Percentiles rank a stretch among this genome's conserved stretches.
These are phyloP conservation scores for Parapsyche elsis DNA, from an alignment of 1,140 invertebrate genomes.

Conservation along the genomic window DNA sequence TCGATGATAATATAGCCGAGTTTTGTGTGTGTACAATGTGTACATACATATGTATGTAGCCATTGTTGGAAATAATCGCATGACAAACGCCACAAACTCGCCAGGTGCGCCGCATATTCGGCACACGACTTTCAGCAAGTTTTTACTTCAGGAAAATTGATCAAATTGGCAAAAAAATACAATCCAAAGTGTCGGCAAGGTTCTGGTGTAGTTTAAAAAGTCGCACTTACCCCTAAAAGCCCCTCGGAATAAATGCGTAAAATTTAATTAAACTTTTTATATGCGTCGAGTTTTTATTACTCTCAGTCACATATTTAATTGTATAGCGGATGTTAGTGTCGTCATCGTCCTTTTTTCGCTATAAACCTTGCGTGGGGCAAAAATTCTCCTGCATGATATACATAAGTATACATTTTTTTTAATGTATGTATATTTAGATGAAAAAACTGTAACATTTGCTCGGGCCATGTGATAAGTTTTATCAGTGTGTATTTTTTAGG, in stretches of 20 bases:
- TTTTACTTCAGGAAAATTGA: too few relatives aligned
- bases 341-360: constrained; percentile 15
- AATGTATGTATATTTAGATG: not conserved
- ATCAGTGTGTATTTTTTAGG: not conserved
- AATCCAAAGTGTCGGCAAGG: too few relatives aligned
- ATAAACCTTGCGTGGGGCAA: constrained; percentile 19
- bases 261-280: not conserved
- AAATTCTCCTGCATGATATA: not conserved
- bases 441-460: constrained; percentile 20
- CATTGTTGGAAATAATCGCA: not conserved
- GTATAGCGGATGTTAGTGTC: constrained; percentile 4
- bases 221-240: too few relatives aligned
- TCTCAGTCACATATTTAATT: not conserved
- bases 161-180: too few relatives aligned
- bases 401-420: not conserved
- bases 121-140: too few relatives aligned
- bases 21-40: too few relatives aligned
- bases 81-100: not conserved
- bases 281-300: not conserved
- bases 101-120: constrained; percentile 1
- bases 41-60: too few relatives aligned
- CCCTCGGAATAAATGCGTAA: too few relatives aligned
- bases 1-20: too few relatives aligned
- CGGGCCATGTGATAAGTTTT: not conserved
- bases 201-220: too few relatives aligned